These are phyloP conservation scores for Spatulosminthurus flaviceps DNA, from an alignment of 2,888 invertebrate genomes.

Conservation along the genomic window DNA sequence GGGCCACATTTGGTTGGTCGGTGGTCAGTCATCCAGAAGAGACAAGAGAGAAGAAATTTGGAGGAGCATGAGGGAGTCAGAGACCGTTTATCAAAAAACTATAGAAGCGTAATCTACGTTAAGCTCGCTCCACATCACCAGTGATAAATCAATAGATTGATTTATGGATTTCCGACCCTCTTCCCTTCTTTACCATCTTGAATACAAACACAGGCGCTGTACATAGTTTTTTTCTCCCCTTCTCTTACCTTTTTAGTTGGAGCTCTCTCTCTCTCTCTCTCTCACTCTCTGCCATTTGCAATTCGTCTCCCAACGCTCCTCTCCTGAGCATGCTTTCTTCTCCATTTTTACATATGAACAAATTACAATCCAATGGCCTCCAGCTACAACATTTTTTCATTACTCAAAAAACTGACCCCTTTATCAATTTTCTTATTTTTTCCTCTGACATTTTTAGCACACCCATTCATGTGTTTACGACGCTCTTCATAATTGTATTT, in stretches of 20 bases:
- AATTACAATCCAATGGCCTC: no score
- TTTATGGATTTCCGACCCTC: slow-evolving; percentile 62
- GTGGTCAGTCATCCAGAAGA: slow-evolving; percentile 57
- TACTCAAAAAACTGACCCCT: no score
- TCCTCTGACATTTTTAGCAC: no score
- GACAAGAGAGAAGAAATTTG: slow-evolving; percentile 50
- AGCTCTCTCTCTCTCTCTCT: neutral
- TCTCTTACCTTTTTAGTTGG: neutral
- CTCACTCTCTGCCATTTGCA: slow-evolving; percentile 42
- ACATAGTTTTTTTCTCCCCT: slow-evolving; percentile 9
- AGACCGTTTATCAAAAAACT: slow-evolving; percentile 61
- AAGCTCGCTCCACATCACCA: slow-evolving; percentile 52
- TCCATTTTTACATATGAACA: neutral
- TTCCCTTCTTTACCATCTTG: slow-evolving; percentile 46
- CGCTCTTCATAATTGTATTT: no score
- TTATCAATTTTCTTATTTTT: no score
- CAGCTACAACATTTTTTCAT: no score
- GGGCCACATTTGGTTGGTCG: slow-evolving; percentile 39
- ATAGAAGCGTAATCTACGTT: slow-evolving; percentile 52
- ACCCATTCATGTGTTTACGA: no score
- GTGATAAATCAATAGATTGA: slow-evolving; percentile 64
- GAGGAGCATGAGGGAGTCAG: slow-evolving; percentile 51
- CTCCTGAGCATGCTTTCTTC: slow-evolving; percentile 28
- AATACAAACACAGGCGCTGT: slow-evolving; percentile 39
- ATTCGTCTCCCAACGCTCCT: neutral